Base-by-base conservation (phyloP, 2,888 invertebrate genomes). In the Pterostichus niger region DNA sequence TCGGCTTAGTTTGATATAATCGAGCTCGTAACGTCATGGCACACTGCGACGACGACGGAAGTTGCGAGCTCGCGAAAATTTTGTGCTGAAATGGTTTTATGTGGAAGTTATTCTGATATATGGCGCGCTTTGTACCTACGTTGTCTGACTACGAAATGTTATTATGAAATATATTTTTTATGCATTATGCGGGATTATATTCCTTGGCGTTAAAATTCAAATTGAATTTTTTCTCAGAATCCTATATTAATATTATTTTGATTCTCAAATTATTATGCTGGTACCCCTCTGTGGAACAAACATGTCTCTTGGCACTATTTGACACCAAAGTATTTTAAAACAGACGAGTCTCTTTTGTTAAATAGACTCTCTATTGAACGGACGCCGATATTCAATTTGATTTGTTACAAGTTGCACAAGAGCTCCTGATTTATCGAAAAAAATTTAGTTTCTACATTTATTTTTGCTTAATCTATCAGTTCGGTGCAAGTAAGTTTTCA, bases 51-150 rank as follows among this genome's bases (percentile, higher is more conserved):
- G 35, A 31, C 61, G 35, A n/a, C 61, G 61, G 61, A 61, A 61
- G 61, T 61, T 56, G 31, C 33, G 10, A 61, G 35, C 61, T 11
- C 61, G 59, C 33, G 61, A 33, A 17, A 56, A 56, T 56, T 56
- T 56, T 56, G 56, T 61, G 61, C 61, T 61, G 61, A 61, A 61
- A 61, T 35, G 61, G 61, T 61, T 61, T 61, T 61, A 61, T 61
- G 61, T 61, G 61, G 61, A 61, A 61, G 61, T 61, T 61, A 61
- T 61, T 61, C 61, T 61, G 61, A 61, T 61, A 61, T 61, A 61
- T 61, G 61, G 35, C 61, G 61, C 33, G 61, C 61, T 61, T 61
- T 61, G 61, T 61, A 61, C 61, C 61, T 61, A 61, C 61, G 61
- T 61, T 61, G 61, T 61, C 61, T 61, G 61, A 61, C 61, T 61